Evolutionary conservation across 2,113 vertebrate species (phyloP).

Genomic region (Addax nasomaculatus): DNA sequence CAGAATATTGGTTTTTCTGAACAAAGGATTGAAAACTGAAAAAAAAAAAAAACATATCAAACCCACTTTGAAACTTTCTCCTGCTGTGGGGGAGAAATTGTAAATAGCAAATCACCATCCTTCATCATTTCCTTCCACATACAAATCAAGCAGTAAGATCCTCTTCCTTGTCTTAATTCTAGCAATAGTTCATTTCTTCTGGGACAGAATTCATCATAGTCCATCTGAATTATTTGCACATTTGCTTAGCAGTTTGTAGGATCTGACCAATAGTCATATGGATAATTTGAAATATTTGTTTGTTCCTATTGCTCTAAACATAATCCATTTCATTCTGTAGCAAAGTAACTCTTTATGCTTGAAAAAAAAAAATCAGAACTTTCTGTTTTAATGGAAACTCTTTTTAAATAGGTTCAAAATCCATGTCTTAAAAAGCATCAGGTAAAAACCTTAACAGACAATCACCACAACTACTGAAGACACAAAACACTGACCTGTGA

Average conservation of each 20-base stretch:
- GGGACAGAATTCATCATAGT: background rate
- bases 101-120: background rate
- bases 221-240: background rate
- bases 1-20: slow-evolving; percentile 17
- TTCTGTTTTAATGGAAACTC: slow-evolving; percentile 53
- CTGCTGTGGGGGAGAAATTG: background rate
- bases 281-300: slow-evolving; percentile 50
- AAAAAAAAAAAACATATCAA: background rate
- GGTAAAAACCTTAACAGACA: slow-evolving; percentile 70
- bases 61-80: background rate
- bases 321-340: slow-evolving; percentile 1
- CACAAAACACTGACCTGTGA: slow-evolving; percentile 30
- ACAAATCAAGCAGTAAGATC: background rate
- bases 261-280: slow-evolving; percentile 18
- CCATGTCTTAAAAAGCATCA: slow-evolving; percentile 32
- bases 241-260: background rate
- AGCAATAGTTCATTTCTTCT: slow-evolving; percentile 16
- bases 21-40: slow-evolving; percentile 15
- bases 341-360: slow-evolving; percentile 45
- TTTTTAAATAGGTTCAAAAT: slow-evolving; percentile 29
- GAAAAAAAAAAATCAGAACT: background rate
- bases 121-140: background rate
- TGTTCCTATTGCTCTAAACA: background rate
- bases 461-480: slow-evolving; percentile 47
- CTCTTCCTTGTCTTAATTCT: slow-evolving; percentile 13